Base-by-base conservation (phyloP, 2,888 invertebrate genomes). In the Bhutanitis thaidina region DNA sequence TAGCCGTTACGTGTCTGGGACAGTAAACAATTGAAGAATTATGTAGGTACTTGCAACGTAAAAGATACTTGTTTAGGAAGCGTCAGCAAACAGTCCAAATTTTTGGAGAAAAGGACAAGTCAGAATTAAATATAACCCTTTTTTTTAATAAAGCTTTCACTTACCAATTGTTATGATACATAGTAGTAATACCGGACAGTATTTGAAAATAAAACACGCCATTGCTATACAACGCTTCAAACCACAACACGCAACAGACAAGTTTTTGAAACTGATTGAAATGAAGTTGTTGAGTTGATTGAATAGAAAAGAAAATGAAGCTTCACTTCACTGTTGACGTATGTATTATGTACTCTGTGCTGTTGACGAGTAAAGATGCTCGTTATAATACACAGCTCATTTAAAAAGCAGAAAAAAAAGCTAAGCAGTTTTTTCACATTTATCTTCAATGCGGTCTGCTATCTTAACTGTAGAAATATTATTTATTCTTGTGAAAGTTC, bases 111-210 rank as follows among this genome's bases (percentile, higher is more conserved):
- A 38, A 32, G n/a, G 15, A 7, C 14, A 27, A 20, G 16, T n/a
- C 12, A 20, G 16, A 43, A 15, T 37, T 38, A 30, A 3, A 34
- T 8, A 13, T 20, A 44, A 2, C 36, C 34, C 35, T 45, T 32
- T 15, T 35, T 43, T 32, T 15, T 35, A n/a, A 20, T 27, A 36
- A 16, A 50, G 16, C 43, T 58, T 64, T 65, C 43, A 76, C 84
- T 82, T 55, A 85, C 84, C 81, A 50, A 61, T 54, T 16, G 66
- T 49, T 30, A 61, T 46, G 47, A 75, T 58, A 63, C 68, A 73
- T 47, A 76, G 49, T 49, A 79, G 49, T 49, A 79, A 38, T 51
- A 77, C 40, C 41, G 65, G 34, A 38, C 75, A 64, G 67, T 57
- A 69, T 61, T 71, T 55, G 14, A 60, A 64, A 60, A 71, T 71